Base-by-base conservation (phyloP, 2,797 vertebrate species). In the Acanthornis magna region DNA sequence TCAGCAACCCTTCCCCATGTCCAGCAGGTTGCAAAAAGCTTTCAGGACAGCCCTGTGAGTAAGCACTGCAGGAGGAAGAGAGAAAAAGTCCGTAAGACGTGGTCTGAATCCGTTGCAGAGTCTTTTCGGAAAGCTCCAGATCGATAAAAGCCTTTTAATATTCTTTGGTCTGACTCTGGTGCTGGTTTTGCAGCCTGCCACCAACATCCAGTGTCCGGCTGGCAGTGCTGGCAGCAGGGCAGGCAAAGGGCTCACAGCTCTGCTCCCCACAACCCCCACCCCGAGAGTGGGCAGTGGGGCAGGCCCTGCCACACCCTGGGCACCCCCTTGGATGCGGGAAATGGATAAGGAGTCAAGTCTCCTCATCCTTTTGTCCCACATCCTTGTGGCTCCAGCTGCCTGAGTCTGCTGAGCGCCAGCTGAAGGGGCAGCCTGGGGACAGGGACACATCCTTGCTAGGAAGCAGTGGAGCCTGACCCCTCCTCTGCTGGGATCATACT, bases 301-400 rank as follows among this genome's bases (percentile, higher is more conserved):
- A 23, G 48, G 17, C 4, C 5, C 62, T 74, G 62, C 29, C 42
- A 26, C 29, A 43, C 29, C 22, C 23, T 16, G 40, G 53, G 9
- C 36, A 30, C 45, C 50, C 27, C 0, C 38, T 36, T 4, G 3
- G 18, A 5, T 21, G 42, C 0, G 0, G 34, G 38, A 68, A 50
- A 60, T 19, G 51, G 68, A n/a, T 25, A n/a, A 27, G 5, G 7
- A 7, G 3, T 76, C 19, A 57, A 38, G 29, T 17, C 22, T 62
- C 25, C 50, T 13, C n/a, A 19, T 58, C 13, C 53, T 68, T 75
- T 81, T 6, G 2, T 29, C 36, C 27, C 53, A 21, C 29, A 9
- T 40, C n/a, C 38, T 53, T 5, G 8, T 34, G 38, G n/a, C 47
- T 62, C 40, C 53, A 53, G 62, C 40, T 88, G 38, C 47, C 32